Percentiles rank a stretch among this genome's conserved stretches.
phyloP scores from a whole-genome alignment of 1,140 invertebrate genomes.

The Drosophila sechellia region DNA sequence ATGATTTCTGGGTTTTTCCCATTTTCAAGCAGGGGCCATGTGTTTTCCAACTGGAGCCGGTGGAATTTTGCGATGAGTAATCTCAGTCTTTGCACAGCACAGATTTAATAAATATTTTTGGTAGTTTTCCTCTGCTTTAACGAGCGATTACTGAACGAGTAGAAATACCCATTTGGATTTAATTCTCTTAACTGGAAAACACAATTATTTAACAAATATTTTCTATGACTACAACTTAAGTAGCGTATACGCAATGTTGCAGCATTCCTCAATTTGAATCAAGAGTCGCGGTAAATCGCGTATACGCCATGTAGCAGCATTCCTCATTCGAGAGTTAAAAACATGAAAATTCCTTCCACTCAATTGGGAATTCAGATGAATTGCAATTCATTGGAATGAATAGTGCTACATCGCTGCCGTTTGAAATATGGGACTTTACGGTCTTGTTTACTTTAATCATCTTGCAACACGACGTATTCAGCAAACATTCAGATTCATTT shows the following conservation, averaged over 20 bases:
- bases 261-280: background rate
- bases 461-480: conserved; percentile 54
- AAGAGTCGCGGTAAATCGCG: background rate
- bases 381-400: conserved; percentile 1
- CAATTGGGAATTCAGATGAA: conserved; percentile 23
- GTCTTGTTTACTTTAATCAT: conserved; percentile 46
- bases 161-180: conserved; percentile 1
- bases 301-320: conserved; percentile 21
- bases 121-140: conserved; percentile 23
- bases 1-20: conserved; percentile 43
- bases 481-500: conserved; percentile 62
- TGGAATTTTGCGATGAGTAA: conserved; percentile 39
- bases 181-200: background rate
- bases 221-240: too few species aligned
- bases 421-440: conserved; percentile 30
- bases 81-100: conserved; percentile 4
- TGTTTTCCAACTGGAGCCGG: conserved; percentile 38
- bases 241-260: too few species aligned
- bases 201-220: too few species aligned
- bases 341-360: conserved; percentile 12
- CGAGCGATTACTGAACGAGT: conserved; percentile 10
- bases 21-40: conserved; percentile 52
- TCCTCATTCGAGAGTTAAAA: background rate
- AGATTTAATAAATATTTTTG: conserved; percentile 30
- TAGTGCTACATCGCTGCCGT: conserved; percentile 9